Percentiles rank a stretch among this genome's conserved stretches.
These are phyloP conservation scores for Lysiphlebus fabarum DNA, from an alignment of 1,140 invertebrate species.

Conservation along the genomic window DNA sequence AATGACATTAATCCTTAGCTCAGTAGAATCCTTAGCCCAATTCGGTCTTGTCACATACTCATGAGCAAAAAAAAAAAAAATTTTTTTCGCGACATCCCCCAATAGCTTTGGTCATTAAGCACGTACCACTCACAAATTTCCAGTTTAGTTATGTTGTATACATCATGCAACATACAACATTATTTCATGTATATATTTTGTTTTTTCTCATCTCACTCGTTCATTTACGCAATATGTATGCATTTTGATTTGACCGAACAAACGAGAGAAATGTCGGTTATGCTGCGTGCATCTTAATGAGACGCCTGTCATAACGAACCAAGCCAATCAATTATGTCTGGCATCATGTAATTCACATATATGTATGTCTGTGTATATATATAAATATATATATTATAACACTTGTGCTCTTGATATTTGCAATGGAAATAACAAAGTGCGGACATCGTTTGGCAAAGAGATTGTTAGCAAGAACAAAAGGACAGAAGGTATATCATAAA, in stretches of 20 bases:
- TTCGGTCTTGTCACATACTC: too few relatives aligned
- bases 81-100: slow-evolving; percentile 22
- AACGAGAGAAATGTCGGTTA: slow-evolving; percentile 31
- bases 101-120: slow-evolving; percentile 25
- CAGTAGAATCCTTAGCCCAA: too few relatives aligned
- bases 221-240: slow-evolving; percentile 14
- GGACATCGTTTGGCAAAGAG: not conserved
- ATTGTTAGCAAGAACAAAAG: not conserved
- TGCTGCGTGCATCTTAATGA: slow-evolving; percentile 36
- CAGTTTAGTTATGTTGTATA: not conserved
- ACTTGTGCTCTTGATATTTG: not conserved
- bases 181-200: not conserved
- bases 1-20: not conserved
- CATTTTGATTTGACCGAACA: slow-evolving; percentile 31
- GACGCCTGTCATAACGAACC: slow-evolving; percentile 38
- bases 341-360: slow-evolving; percentile 3
- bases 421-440: not conserved
- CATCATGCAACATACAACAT: not conserved
- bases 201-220: not conserved
- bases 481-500: too few relatives aligned
- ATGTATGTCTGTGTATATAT: too few relatives aligned
- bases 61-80: too few relatives aligned
- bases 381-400: slow-evolving; percentile 4
- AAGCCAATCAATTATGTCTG: slow-evolving; percentile 37
- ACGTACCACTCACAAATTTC: not conserved